A percentile compares a stretch with the other conserved stretches of the same genome.
Conservation (phyloP, 2,888 invertebrate species). For the Diarsia mendica region DNA sequence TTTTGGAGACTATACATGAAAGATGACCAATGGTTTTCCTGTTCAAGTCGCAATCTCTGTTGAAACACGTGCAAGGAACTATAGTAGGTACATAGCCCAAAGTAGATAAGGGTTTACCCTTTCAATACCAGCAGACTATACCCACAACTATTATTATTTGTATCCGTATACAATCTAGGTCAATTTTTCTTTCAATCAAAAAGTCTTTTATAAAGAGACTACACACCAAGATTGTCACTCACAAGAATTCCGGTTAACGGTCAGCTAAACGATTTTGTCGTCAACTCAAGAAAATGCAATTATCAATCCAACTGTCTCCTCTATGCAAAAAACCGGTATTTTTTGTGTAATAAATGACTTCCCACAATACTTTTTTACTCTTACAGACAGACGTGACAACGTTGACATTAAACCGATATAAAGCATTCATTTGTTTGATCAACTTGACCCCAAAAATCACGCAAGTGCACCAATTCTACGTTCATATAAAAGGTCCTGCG, state of each 20-base stretch:
- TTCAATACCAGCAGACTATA: constrained; percentile 4
- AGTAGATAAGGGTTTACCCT: neutral
- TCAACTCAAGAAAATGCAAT: constrained; percentile 55
- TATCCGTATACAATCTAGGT: constrained; percentile 28
- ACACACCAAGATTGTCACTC: constrained; percentile 35
- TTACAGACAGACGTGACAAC: constrained; percentile 35
- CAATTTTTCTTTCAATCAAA: constrained; percentile 29
- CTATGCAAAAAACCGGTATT: constrained; percentile 46
- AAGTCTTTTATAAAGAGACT: constrained; percentile 14
- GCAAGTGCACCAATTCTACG: constrained; percentile 67
- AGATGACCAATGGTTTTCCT: neutral
- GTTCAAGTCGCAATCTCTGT: neutral
- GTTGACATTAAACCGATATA: constrained; percentile 68
- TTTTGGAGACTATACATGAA: neutral
- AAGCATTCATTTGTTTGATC: constrained; percentile 58
- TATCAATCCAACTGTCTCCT: constrained; percentile 50
- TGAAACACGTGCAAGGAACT: constrained; percentile 28
- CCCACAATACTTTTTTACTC: constrained; percentile 47
- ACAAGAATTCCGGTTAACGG: constrained; percentile 45
- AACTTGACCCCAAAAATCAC: constrained; percentile 71
- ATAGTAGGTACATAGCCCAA: neutral
- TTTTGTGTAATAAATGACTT: constrained; percentile 20
- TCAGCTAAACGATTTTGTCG: constrained; percentile 44
- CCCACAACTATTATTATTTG: constrained; percentile 21
- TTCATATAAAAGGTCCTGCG: constrained; percentile 56